Base-by-base conservation (phyloP, 2,888 invertebrate genomes). In the Rhamphomyia laevipes region DNA sequence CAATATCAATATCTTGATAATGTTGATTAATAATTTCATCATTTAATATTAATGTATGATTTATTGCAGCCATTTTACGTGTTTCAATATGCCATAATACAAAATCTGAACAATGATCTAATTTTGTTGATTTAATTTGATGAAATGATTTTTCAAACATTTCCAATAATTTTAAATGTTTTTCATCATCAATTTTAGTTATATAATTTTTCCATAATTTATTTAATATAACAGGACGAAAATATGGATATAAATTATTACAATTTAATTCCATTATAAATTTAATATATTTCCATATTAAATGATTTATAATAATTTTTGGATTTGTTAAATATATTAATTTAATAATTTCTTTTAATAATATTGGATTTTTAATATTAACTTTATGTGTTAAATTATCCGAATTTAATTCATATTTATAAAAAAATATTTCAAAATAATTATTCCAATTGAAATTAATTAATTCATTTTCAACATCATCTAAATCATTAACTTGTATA, bases 251-350 rank as follows among this genome's bases (percentile, higher is more conserved):
- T n/a, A 42, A 42, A n/a, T 42, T 21, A 21, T 42, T 13, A 42
- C 42, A 42, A 15, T 42, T 27, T 21, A 42, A 23, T 15, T 27
- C n/a, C 10, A n/a, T 42, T 4, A 21, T 10, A 42, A 42, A 27
- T 42, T 42, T 42, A 9, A 42, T 27, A 42, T 42, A 42, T 42
- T 42, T 42, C 27, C 27, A 42, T 42, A 42, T n/a, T 42, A 42
- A 27, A 42, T 42, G n/a, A 42, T 42, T 42, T 18, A 27, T 23
- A 23, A 42, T 27, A 15, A 27, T 42, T n/a, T 15, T 15, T 42
- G 23, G 23, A 23, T 42, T 21, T 13, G 42, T 27, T 42, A n/a
- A 9, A 23, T 23, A 7, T 12, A 42, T 42, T 15, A 27, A 27
- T n/a, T 21, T n/a, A 23, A 42, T 7, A 23, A 42, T 27, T 23